phyloP scores from a whole-genome alignment of 2,888 invertebrate species.

The Pseudanteris insignis region DNA sequence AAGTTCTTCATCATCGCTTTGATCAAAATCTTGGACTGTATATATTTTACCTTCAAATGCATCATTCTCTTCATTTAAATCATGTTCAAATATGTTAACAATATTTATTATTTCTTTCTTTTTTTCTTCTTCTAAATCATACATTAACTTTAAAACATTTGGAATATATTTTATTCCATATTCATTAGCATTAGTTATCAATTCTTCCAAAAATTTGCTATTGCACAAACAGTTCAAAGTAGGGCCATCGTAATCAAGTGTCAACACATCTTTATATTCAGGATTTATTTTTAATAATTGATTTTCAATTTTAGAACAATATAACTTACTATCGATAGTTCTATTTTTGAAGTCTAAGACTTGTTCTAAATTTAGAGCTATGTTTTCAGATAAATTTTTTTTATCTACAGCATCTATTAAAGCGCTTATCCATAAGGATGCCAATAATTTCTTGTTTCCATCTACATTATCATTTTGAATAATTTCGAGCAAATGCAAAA shows the following conservation, averaged over 20 bases:
- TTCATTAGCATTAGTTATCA: conserved; percentile 53
- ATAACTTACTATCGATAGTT: conserved; percentile 41
- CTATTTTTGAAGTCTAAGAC: conserved; percentile 44
- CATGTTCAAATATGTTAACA: conserved; percentile 53
- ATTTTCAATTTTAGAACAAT: conserved; percentile 48
- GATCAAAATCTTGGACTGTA: conserved; percentile 64
- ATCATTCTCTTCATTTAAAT: conserved; percentile 50
- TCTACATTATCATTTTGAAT: conserved; percentile 61
- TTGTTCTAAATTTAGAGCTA: conserved; percentile 52
- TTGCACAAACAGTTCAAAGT: conserved; percentile 52
- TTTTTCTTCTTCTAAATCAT: conserved; percentile 32
- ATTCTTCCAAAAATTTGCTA: conserved; percentile 48
- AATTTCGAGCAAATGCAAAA: conserved; percentile 66
- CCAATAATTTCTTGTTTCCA: conserved; percentile 62
- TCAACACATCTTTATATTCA: conserved; percentile 47
- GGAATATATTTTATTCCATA: conserved; percentile 50
- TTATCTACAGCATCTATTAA: conserved; percentile 67
- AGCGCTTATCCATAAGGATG: conserved; percentile 70
- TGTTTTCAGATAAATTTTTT: conserved; percentile 58
- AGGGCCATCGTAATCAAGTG: conserved; percentile 48
- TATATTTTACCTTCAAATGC: conserved; percentile 58
- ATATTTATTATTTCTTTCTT: conserved; percentile 51
- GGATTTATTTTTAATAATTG: conserved; percentile 49
- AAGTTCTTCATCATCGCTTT: not conserved
- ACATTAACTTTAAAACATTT: conserved; percentile 53